Conservation (phyloP, 2,113 vertebrate genomes). For the Passer domesticus region DNA sequence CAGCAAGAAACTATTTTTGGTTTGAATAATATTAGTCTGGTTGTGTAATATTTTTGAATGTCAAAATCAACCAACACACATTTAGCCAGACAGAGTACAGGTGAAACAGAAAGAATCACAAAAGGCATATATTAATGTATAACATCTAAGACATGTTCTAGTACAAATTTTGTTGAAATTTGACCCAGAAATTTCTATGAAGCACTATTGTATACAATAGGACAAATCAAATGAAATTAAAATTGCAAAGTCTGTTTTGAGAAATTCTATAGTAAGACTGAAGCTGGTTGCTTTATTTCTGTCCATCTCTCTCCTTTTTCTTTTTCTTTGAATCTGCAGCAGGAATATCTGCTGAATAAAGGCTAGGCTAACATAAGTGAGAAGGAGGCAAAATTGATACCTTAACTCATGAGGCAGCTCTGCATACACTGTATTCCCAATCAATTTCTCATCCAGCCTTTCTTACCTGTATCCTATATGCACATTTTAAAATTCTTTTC, state of each 20-base stretch:
- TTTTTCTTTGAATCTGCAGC: neutral
- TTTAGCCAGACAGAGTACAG: neutral
- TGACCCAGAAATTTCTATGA: neutral
- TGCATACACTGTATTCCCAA: neutral
- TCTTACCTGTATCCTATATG: neutral
- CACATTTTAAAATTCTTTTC: neutral
- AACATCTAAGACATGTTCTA: neutral
- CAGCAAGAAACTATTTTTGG: neutral
- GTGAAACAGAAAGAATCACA: neutral
- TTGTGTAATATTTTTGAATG: neutral
- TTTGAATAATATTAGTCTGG: neutral
- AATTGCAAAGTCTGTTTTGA: neutral
- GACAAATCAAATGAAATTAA: neutral
- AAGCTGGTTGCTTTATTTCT: neutral
- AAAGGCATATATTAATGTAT: neutral
- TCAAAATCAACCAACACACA: neutral
- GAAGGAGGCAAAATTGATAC: neutral
- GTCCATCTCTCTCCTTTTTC: neutral
- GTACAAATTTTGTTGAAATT: neutral
- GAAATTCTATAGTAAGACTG: neutral
- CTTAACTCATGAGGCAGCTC: neutral
- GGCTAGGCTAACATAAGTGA: neutral
- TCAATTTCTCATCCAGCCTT: neutral
- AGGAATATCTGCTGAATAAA: neutral
- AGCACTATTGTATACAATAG: neutral